A percentile compares a stretch with the other conserved stretches of the same genome.
phyloP scores from a whole-genome alignment of 1,140 invertebrate genomes.

The Tigriopus japonicus region DNA sequence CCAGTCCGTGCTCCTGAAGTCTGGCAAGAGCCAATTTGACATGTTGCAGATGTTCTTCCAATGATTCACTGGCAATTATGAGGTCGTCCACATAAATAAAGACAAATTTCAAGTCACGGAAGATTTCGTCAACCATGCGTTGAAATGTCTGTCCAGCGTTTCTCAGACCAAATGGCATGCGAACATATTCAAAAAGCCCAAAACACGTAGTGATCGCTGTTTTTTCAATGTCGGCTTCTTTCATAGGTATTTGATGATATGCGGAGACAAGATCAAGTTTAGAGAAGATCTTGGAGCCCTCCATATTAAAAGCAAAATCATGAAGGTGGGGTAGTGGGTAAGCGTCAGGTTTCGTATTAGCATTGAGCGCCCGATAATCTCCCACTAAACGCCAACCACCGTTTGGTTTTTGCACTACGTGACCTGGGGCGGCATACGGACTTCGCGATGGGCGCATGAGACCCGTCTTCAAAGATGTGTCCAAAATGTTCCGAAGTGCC shows the following conservation, averaged over 20 bases:
- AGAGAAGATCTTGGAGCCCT: conserved; percentile 16
- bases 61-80: conserved; percentile 23
- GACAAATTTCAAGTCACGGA: conserved; percentile 19
- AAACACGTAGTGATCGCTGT: conserved; percentile 23
- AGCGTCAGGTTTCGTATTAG: conserved; percentile 24
- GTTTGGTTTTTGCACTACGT: background rate
- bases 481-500: no score
- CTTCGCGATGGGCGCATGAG: no score
- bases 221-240: conserved; percentile 16
- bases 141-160: conserved; percentile 31
- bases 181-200: conserved; percentile 23
- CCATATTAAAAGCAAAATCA: conserved; percentile 14
- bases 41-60: conserved; percentile 20
- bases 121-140: conserved; percentile 28
- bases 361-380: conserved; percentile 29
- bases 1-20: conserved; percentile 21
- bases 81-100: conserved; percentile 34
- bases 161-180: conserved; percentile 27
- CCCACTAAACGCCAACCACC: conserved; percentile 25
- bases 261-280: conserved; percentile 17
- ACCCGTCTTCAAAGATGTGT: no score
- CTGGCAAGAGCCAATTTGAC: conserved; percentile 20
- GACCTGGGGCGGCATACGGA: background rate
- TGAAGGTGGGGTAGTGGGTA: conserved; percentile 24
- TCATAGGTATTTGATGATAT: conserved; percentile 19